Evolutionary conservation across 2,888 invertebrate species (phyloP).

Genomic region (Chrysomela aeneicollis): DNA sequence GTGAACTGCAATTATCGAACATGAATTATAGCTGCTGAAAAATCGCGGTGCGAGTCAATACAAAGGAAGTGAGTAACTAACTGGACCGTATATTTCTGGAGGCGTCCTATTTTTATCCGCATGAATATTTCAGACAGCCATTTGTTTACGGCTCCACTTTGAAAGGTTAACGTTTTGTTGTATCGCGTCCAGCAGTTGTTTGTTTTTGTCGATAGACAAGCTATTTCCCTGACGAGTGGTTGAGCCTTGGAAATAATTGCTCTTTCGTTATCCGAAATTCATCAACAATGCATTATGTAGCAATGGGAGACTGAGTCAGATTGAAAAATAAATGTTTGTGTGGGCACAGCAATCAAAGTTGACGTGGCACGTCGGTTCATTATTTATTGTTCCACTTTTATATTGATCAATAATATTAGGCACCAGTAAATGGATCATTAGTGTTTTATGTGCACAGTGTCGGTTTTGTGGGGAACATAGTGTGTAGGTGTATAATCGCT

Average conservation of each 20-base stretch:
- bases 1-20: neutral
- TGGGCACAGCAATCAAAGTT: neutral
- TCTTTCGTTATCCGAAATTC: neutral
- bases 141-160: neutral
- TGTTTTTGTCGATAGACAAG: neutral
- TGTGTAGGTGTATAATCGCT: too few species aligned
- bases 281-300: neutral
- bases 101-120: neutral
- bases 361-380: neutral
- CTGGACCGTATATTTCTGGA: neutral
- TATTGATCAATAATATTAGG: neutral
- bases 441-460: too few species aligned
- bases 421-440: neutral
- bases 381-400: neutral
- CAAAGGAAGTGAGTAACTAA: neutral
- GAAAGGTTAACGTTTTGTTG: neutral
- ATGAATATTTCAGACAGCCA: neutral
- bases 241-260: neutral
- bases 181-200: neutral
- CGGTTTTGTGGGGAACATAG: too few species aligned
- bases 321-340: neutral
- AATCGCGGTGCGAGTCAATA: neutral
- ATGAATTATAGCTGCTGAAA: too few species aligned
- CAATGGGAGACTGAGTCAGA: neutral
- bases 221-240: neutral